Evolutionary conservation across 2,888 invertebrate species (phyloP), one percentile per base, ranked within the genome.

Genomic region (Drosophila neutralis): DNA sequence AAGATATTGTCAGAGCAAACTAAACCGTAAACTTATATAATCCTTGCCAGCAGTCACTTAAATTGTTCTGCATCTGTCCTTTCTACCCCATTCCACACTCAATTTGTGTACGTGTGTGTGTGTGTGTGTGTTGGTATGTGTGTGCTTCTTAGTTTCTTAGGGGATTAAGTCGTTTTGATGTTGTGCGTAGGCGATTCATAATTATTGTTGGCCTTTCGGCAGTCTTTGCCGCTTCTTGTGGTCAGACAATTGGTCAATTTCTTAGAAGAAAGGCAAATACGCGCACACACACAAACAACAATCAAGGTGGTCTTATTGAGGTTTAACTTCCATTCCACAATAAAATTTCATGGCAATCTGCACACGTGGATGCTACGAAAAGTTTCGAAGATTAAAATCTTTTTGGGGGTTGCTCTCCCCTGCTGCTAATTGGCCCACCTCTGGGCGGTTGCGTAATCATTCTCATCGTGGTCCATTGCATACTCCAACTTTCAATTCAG

Each of bases 161-260:
- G 68, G 90, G 88, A 89, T 87, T 87, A 87, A 81, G 86, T 87
- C 90, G 85, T 90, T 90, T 87, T 89, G 87, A 89, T 89, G 89
- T 87, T 87, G 85, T 87, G 78, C 73, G 71, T 76, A 73, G 82
- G 80, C 81, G 76, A 83, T 82, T 90, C 84, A 87, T 87, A 89
- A 90, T 90, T 87, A 90, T 89, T 80, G 80, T 53, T 76, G 63
- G 76, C 57, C 70, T 76, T 61, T 53, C 65, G 69, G 71, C 80
- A 48, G 81, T 63, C 68, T 63, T 65, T 75, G 71, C 57, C 67
- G 62, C 64, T 59, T 52, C 54, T 69, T 78, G 80, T 80, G 90
- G 88, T 83, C 84, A 86, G 90, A 79, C 91, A 89, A 90, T 90
- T 90, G 90, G 90, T 90, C 90, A 89, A 84, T 88, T 86, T 90